Conservation (phyloP, 2,888 invertebrate genomes). For the Schrankia costaestrigalis region DNA sequence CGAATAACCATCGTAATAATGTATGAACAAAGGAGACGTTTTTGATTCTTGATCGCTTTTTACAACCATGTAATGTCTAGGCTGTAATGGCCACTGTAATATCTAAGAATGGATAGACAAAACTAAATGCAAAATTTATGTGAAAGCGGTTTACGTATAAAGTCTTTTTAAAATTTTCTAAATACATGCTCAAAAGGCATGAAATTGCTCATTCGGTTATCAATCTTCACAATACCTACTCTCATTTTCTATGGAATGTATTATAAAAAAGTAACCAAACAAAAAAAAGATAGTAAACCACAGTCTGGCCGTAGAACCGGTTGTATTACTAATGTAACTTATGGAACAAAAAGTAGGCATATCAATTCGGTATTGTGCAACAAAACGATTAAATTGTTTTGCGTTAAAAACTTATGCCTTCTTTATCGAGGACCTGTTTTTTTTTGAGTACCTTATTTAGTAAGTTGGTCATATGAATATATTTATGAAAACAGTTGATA, state of each 20-base stretch:
- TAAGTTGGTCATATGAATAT: slow-evolving; percentile 9
- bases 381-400: slow-evolving; percentile 31
- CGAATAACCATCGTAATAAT: too few species aligned
- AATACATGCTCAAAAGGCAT: slow-evolving; percentile 44
- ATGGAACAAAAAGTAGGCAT: slow-evolving; percentile 31
- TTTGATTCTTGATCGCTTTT: too few species aligned
- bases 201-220: slow-evolving; percentile 46
- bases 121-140: slow-evolving; percentile 28
- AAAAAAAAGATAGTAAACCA: slow-evolving; percentile 22
- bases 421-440: slow-evolving; percentile 19
- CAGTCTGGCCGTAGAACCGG: slow-evolving; percentile 25
- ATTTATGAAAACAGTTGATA: too few species aligned
- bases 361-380: slow-evolving; percentile 44
- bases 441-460: slow-evolving; percentile 11
- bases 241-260: slow-evolving; percentile 54
- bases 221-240: slow-evolving; percentile 44
- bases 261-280: too few species aligned
- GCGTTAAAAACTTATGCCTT: slow-evolving; percentile 24
- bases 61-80: too few species aligned
- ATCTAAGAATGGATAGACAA: too few species aligned
- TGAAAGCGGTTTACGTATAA: slow-evolving; percentile 46
- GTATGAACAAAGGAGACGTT: too few species aligned
- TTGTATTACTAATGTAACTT: slow-evolving; percentile 36
- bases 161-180: slow-evolving; percentile 37
- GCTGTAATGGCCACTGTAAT: too few species aligned